Evolutionary conservation across 2,113 vertebrate species (phyloP).

Genomic region (Syrrhaptes paradoxus): DNA sequence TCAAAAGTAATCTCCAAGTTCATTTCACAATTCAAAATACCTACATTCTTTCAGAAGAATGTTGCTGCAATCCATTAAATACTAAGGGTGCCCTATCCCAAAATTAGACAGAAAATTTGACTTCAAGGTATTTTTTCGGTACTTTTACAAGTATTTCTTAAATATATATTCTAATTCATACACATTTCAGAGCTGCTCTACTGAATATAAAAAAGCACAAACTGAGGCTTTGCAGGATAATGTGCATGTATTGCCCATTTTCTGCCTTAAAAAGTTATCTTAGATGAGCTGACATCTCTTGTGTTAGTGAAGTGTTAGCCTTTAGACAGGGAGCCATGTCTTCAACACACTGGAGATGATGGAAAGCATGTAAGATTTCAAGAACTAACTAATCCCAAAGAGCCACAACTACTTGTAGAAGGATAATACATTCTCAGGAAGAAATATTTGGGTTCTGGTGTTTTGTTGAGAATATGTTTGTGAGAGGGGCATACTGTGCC

Average conservation of each 20-base stretch:
- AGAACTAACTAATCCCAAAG: background rate
- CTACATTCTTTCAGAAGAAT: background rate
- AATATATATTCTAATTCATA: background rate
- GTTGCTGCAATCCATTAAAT: background rate
- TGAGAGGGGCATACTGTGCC: background rate
- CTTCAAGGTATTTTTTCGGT: background rate
- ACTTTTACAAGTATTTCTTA: background rate
- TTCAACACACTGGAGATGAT: background rate
- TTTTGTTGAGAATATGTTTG: background rate
- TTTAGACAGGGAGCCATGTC: background rate
- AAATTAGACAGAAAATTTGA: background rate
- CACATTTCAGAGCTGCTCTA: background rate
- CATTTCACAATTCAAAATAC: background rate
- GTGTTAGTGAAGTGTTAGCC: background rate
- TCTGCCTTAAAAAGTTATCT: background rate
- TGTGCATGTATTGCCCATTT: background rate
- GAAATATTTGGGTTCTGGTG: background rate
- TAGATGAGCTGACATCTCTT: background rate
- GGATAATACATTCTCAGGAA: background rate
- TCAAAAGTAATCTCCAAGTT: background rate
- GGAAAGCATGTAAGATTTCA: slow-evolving; percentile 6
- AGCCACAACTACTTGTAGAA: background rate
- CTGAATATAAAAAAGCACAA: background rate
- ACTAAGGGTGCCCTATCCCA: background rate
- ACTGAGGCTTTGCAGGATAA: background rate